A percentile compares a stretch with the other conserved stretches of the same genome.
These are phyloP conservation scores for Rhodinocichla rosea DNA, from an alignment of 2,113 vertebrate genomes.

Conservation along the genomic window DNA sequence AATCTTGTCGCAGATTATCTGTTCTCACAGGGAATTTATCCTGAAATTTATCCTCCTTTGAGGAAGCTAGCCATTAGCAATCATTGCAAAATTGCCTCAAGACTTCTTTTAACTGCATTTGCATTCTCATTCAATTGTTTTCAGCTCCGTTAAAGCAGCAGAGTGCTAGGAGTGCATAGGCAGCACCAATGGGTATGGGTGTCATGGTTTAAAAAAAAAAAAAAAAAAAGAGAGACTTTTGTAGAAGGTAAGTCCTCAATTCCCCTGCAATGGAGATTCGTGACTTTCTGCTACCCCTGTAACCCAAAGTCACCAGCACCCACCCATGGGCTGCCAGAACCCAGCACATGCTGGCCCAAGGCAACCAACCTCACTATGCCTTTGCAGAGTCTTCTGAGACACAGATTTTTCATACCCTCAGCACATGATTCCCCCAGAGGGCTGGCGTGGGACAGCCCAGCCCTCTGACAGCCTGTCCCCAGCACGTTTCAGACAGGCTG, in stretches of 20 bases:
- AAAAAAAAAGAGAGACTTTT: not conserved
- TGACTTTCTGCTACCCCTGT: not conserved
- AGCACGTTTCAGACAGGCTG: not conserved
- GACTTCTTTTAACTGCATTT: not conserved
- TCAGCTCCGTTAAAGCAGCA: not conserved
- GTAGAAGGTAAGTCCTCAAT: not conserved
- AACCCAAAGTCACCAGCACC: not conserved
- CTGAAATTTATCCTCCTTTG: not conserved
- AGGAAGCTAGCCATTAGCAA: not conserved
- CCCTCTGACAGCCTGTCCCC: constrained; percentile 9
- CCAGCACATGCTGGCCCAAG: fast-evolving
- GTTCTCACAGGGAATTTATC: not conserved
- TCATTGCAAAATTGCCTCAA: not conserved
- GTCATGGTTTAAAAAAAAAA: not conserved
- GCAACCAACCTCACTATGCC: not conserved
- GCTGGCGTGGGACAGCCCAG: not conserved
- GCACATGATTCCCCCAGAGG: fast-evolving
- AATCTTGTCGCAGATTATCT: not conserved
- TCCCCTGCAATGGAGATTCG: not conserved
- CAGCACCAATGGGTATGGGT: not conserved
- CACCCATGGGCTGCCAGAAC: not conserved
- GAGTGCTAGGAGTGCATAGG: fast-evolving
- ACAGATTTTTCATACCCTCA: not conserved
- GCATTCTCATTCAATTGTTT: not conserved
- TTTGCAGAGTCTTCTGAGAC: not conserved